Base-by-base conservation (phyloP, 2,113 vertebrate genomes). In the Hippopotamus amphibius region DNA sequence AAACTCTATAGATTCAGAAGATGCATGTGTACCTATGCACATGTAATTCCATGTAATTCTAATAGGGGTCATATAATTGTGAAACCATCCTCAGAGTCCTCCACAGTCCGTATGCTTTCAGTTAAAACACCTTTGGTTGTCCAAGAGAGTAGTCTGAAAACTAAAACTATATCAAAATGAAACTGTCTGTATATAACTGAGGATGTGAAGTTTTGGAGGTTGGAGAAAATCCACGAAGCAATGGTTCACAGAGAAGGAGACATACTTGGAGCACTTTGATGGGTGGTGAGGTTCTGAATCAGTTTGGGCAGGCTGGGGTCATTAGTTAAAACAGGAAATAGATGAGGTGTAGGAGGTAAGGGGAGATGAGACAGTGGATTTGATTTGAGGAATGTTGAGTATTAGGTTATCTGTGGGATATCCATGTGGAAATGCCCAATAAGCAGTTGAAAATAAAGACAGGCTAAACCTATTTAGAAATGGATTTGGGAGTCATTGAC, bases 251-350 rank as follows among this genome's bases (percentile, higher is more conserved):
- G 61, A 57, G 37, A 28, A 57, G 69, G 79, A 48, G 46, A 24
- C 9, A 37, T 48, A 6, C 46, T 33, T 76, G 68, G 17, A 48
- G 33, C 13, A 55, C 65, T 85, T 81, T 37, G 7, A 12, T 80
- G 41, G 26, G 28, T 89, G 30, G 5, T 12, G 17, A 95, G 16
- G 16, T 33, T 28, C 9, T 14, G 14, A 65, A 65, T 77, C 11
- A 55, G n/a, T 83, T 46, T 68, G 28, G 28, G 15, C 7, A 77
- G 83, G 21, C 30, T 84, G 69, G 63, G 69, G 37, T 84, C 10
- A 69, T 30, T 59, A 76, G 77, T 26, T 85, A 68, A 90, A 90
- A 68, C 17, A 74, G 61, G 87, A 90, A 85, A 90, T 69, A 61
- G 85, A 84, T 68, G 59, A 76, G 5, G 33, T 69, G 11, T 24